Evolutionary conservation across 2,888 invertebrate genomes (phyloP).

Genomic region (Scaptomyza flava): DNA sequence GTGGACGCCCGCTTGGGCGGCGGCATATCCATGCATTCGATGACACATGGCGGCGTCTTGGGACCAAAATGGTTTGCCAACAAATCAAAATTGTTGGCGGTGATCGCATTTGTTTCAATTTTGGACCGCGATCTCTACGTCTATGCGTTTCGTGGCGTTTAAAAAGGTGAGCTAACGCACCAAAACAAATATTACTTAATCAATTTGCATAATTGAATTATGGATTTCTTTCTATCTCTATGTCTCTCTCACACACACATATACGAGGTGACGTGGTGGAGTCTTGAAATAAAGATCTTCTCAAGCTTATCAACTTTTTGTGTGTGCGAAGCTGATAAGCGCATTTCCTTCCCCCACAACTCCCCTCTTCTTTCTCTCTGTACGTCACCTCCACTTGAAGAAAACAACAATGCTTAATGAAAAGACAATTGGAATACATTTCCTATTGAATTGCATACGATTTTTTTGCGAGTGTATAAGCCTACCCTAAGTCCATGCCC

Average conservation of each 20-base stretch:
- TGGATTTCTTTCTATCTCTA: not conserved
- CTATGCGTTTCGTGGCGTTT: conserved; percentile 97
- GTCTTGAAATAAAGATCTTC: conserved; percentile 13
- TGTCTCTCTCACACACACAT: not conserved
- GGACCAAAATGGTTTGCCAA: conserved; percentile 77
- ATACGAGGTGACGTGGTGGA: conserved; percentile 20
- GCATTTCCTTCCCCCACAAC: not conserved
- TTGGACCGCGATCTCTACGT: conserved; percentile 99
- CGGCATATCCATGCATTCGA: conserved; percentile 82
- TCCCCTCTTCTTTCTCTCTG: not conserved
- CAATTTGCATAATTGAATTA: conserved; percentile 16
- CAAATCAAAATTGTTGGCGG: conserved; percentile 81
- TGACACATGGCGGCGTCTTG: conserved; percentile 77
- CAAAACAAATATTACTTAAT: not conserved
- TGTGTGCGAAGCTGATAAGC: conserved; percentile 40
- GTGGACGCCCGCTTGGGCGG: conserved; percentile 83
- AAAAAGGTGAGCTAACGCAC: conserved; percentile 91
- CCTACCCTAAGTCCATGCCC: conserved; percentile 14
- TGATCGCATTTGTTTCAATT: conserved; percentile 98
- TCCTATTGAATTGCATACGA: no score
- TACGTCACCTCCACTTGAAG: conserved; percentile 2
- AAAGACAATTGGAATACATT: no score
- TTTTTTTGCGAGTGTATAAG: not conserved
- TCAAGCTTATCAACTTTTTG: conserved; percentile 28
- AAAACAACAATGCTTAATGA: not conserved